Conservation (phyloP, 2,888 invertebrate genomes). For the Psylliodes chrysocephalus region DNA sequence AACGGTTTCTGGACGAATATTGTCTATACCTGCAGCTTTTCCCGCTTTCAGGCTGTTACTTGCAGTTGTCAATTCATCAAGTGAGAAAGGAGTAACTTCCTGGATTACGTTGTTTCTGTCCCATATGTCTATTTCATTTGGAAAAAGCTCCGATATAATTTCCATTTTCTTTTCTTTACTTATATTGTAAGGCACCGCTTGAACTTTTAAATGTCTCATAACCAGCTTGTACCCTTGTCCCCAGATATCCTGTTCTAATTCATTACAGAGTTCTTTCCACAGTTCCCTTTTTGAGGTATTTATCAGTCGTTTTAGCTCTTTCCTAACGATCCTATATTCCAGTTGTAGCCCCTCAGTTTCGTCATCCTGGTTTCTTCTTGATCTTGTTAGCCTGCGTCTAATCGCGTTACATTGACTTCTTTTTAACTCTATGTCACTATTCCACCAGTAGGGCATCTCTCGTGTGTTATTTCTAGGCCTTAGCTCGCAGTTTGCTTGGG, state of each 20-base stretch:
- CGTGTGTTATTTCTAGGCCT: neutral
- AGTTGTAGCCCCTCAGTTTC: neutral
- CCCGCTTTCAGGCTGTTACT: slow-evolving; percentile 3
- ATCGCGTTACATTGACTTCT: neutral
- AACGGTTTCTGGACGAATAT: slow-evolving; percentile 22
- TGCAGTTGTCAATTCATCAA: slow-evolving; percentile 20
- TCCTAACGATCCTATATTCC: neutral
- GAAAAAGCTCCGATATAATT: slow-evolving; percentile 9
- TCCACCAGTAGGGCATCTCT: slow-evolving; percentile 17
- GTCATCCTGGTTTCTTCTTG: neutral
- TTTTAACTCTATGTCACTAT: neutral
- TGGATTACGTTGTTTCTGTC: neutral
- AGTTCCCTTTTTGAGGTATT: slow-evolving; percentile 3
- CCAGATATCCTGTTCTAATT: slow-evolving; percentile 5
- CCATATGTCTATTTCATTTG: slow-evolving; percentile 6
- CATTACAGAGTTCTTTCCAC: neutral
- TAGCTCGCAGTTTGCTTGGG: neutral
- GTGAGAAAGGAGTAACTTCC: neutral
- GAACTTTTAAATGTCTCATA: neutral
- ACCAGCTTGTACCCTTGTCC: too few species aligned
- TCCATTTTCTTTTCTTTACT: neutral
- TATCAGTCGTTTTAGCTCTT: neutral
- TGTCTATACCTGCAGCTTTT: slow-evolving; percentile 29
- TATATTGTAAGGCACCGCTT: neutral
- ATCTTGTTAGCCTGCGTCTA: neutral